Conservation (phyloP, 2,113 vertebrate species). For the Gnathonemus echidnorhynchus region DNA sequence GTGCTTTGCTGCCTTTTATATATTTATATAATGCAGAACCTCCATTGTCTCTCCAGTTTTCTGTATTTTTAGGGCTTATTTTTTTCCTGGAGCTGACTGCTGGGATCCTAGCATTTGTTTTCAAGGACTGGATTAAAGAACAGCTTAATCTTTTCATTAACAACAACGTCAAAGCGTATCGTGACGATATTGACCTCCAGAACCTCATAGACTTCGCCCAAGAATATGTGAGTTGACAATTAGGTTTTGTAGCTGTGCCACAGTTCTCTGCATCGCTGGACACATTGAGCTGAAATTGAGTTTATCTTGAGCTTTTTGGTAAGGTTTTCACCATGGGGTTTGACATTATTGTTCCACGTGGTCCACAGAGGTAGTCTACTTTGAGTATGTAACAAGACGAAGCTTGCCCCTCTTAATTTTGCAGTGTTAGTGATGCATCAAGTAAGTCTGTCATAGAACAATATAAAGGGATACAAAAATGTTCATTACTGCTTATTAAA, state of each 20-base stretch:
- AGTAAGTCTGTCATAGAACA: neutral
- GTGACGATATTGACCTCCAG: conserved; percentile 85
- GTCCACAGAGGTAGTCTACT: neutral
- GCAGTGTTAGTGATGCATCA: neutral
- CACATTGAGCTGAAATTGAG: neutral
- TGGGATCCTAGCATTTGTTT: conserved; percentile 82
- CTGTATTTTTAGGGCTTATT: conserved; percentile 84
- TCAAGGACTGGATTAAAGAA: conserved; percentile 92
- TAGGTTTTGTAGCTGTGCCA: neutral
- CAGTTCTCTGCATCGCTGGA: neutral
- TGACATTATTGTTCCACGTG: neutral
- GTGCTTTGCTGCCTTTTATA: neutral
- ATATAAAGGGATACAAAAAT: neutral
- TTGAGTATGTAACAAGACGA: neutral
- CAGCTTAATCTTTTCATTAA: conserved; percentile 90
- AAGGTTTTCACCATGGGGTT: neutral
- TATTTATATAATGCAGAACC: neutral
- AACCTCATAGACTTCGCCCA: conserved; percentile 90
- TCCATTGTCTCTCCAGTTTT: conserved; percentile 60
- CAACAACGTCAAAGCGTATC: conserved; percentile 85
- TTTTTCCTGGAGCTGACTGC: conserved; percentile 85
- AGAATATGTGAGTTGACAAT: conserved; percentile 73
- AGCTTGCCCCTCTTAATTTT: neutral
- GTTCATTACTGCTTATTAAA: neutral
- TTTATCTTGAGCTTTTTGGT: neutral